Evolutionary conservation across 2,113 vertebrate species (phyloP).

Genomic region (Anarhynchus alexandrinus): DNA sequence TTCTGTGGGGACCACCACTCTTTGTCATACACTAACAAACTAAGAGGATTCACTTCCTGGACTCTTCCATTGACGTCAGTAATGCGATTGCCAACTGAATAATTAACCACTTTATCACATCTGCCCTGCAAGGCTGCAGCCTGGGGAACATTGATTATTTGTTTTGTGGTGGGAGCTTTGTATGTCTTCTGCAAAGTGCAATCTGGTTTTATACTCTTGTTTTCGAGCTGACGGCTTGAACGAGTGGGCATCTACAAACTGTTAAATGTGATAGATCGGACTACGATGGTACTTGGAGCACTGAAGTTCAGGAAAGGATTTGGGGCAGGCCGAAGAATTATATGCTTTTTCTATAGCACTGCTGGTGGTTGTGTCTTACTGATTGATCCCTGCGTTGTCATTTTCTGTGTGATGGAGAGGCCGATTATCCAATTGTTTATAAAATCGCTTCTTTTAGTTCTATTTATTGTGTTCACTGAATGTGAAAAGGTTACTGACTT

Average conservation of each 20-base stretch:
- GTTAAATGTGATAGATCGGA: not conserved
- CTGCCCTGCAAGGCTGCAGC: conserved; percentile 33
- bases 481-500: conserved; percentile 47
- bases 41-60: conserved; percentile 69
- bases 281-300: not conserved
- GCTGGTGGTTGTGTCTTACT: not conserved
- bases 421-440: conserved; percentile 29
- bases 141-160: conserved; percentile 19
- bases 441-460: conserved; percentile 13
- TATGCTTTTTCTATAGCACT: not conserved
- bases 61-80: conserved; percentile 69
- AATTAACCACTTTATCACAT: conserved; percentile 65
- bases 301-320: not conserved
- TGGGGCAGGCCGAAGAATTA: not conserved
- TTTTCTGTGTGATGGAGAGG: not conserved
- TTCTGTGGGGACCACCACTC: conserved; percentile 35
- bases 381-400: not conserved
- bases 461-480: conserved; percentile 16
- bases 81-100: conserved; percentile 73
- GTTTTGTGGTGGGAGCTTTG: conserved; percentile 17
- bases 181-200: not conserved
- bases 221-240: not conserved
- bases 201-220: not conserved
- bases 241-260: not conserved
- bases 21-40: conserved; percentile 47